Evolutionary conservation across 1,140 invertebrate species (phyloP).

Genomic region (Heliconius himera): DNA sequence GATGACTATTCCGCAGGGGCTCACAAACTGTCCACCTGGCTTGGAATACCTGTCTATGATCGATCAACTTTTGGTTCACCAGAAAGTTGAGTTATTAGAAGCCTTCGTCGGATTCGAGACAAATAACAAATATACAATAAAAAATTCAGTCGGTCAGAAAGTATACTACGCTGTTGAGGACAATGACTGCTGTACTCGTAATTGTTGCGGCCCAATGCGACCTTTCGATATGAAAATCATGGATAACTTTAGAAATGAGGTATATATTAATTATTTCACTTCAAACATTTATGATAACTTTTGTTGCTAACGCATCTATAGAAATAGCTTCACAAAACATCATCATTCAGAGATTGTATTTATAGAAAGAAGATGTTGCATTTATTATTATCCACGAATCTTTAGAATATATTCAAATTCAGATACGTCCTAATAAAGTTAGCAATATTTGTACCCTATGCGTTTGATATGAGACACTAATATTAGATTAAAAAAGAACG

Average conservation of each 20-base stretch:
- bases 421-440: too few relatives aligned
- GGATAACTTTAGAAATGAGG: constrained; percentile 89
- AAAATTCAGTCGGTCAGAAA: constrained; percentile 89
- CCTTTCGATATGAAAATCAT: constrained; percentile 94
- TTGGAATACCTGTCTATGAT: constrained; percentile 96
- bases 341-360: too few relatives aligned
- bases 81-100: constrained; percentile 93
- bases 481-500: too few relatives aligned
- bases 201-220: constrained; percentile 89
- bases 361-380: too few relatives aligned
- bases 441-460: too few relatives aligned
- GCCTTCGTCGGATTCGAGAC: constrained; percentile 94
- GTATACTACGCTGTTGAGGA: constrained; percentile 93
- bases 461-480: too few relatives aligned
- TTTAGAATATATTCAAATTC: too few relatives aligned
- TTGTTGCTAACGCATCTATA: too few relatives aligned
- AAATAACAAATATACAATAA: constrained; percentile 93
- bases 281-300: too few relatives aligned
- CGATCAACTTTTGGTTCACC: constrained; percentile 93
- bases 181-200: constrained; percentile 89
- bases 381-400: too few relatives aligned
- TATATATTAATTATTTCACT: constrained; percentile 55
- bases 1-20: constrained; percentile 89
- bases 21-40: constrained; percentile 92
- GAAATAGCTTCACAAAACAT: too few relatives aligned